Base-by-base conservation (phyloP, 2,113 vertebrate genomes). In the Urocynchramus pylzowi region DNA sequence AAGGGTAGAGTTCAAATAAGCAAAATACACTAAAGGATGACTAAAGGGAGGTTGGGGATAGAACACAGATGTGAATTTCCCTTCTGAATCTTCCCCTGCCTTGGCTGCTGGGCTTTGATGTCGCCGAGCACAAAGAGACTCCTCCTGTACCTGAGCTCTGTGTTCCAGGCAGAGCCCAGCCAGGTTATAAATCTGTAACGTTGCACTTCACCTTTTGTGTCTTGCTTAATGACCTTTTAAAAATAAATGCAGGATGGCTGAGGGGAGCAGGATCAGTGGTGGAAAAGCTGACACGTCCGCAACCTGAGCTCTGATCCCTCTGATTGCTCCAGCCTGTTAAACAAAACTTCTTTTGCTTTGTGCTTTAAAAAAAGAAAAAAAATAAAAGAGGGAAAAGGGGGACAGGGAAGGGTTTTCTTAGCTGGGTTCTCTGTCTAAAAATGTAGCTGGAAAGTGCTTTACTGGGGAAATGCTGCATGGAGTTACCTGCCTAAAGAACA, bases 201-300 rank as follows among this genome's bases (percentile, higher is more conserved):
- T 76, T 94, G 95, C 87, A 84, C 94, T 75, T 95, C 92, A 80
- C 87, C 91, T 94, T 96, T 89, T 95, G 88, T 96, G 18, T 88
- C 83, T 65, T 52, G 57, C 42, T 97, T 93, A 92, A 93, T 69
- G 84, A 91, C 73, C 94, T 97, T 82, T 89, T 39, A 83, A 78
- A 93, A 93, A 81, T 74, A 94, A 95, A 70, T 70, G 85, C 86
- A 53, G 92, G 57, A 8, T 56, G 57, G 74, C 91, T 60, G 82
- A 87, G 94, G 90, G 93, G 78, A 94, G 54, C 63, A 21, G 70
- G 35, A 41, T 27, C 52, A 1, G 91, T 5, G 13, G 19, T 71
- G 92, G 95, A 97, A 96, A 90, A 95, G 95, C 93, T 95, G 96
- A 93, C 89, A 97, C n/a, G 16, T 57, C 63, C 1, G 70, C 95